Percentiles rank a stretch among this genome's conserved stretches.
Evolutionary conservation across 2,888 invertebrate species (phyloP).

Genomic region (Pseudococcus jackbeardsleyi): DNA sequence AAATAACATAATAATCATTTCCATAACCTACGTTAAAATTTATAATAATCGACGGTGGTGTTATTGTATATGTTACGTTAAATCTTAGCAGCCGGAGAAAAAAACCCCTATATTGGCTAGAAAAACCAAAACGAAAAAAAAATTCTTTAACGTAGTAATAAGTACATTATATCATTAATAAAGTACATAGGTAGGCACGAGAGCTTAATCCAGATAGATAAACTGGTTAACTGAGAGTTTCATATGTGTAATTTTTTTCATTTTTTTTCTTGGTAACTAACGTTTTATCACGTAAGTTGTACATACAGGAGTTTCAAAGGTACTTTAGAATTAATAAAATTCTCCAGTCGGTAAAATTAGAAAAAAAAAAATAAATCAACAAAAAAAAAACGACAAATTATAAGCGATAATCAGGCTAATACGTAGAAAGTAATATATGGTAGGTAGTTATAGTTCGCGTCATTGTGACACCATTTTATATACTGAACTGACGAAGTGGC

Average conservation of each 20-base stretch:
- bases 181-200: neutral
- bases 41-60: conserved; percentile 43
- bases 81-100: neutral
- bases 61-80: conserved; percentile 36
- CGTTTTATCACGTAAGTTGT: conserved; percentile 51
- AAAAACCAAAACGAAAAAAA: neutral
- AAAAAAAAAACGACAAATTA: neutral
- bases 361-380: neutral
- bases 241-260: neutral
- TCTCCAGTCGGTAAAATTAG: neutral
- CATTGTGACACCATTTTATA: too few relatives aligned
- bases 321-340: neutral
- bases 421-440: conserved; percentile 1
- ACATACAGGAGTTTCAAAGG: neutral
- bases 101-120: neutral
- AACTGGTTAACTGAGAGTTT: conserved; percentile 34
- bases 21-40: conserved; percentile 3
- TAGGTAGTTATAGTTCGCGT: neutral
- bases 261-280: conserved; percentile 30
- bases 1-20: conserved; percentile 27
- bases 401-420: neutral
- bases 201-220: neutral
- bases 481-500: too few relatives aligned
- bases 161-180: neutral
- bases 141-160: neutral